Evolutionary conservation across 1,140 invertebrate species (phyloP).

Genomic region (Epicauta chinensis): DNA sequence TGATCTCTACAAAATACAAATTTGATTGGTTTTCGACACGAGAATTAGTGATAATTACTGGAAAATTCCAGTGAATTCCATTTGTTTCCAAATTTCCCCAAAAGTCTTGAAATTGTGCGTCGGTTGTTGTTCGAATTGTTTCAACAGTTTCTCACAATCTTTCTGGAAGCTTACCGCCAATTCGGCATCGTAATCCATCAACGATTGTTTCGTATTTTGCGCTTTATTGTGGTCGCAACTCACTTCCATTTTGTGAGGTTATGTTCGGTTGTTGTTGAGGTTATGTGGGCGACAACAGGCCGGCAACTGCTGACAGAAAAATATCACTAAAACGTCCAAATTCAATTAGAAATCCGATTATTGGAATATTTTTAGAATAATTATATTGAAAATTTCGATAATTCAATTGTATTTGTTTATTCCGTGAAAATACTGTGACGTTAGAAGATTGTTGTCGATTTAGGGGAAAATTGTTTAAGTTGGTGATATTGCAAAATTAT

Average conservation of each 20-base stretch:
- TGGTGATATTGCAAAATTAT: no score
- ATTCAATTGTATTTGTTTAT: no score
- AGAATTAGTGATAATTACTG: constrained; percentile 20
- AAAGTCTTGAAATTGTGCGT: constrained; percentile 17
- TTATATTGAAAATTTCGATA: no score
- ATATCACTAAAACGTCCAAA: no score
- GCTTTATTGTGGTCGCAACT: neutral
- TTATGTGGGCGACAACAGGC: no score
- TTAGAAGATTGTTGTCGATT: no score
- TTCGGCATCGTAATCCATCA: constrained; percentile 15
- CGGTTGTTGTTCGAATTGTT: constrained; percentile 15
- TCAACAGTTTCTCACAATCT: constrained; percentile 21
- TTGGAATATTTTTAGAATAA: no score
- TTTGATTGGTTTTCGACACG: no score
- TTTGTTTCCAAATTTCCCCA: constrained; percentile 18
- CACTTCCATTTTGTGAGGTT: neutral
- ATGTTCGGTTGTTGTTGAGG: neutral
- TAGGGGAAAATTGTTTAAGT: no score
- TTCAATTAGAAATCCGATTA: no score
- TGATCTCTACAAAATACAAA: constrained; percentile 18
- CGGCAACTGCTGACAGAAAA: no score
- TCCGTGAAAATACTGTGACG: no score
- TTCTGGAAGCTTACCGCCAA: constrained; percentile 14
- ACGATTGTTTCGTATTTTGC: neutral
- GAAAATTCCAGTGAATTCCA: constrained; percentile 17